Evolutionary conservation across 2,113 vertebrate genomes (phyloP), one percentile per base, ranked within the genome.

Genomic region (Odontesthes bonariensis): DNA sequence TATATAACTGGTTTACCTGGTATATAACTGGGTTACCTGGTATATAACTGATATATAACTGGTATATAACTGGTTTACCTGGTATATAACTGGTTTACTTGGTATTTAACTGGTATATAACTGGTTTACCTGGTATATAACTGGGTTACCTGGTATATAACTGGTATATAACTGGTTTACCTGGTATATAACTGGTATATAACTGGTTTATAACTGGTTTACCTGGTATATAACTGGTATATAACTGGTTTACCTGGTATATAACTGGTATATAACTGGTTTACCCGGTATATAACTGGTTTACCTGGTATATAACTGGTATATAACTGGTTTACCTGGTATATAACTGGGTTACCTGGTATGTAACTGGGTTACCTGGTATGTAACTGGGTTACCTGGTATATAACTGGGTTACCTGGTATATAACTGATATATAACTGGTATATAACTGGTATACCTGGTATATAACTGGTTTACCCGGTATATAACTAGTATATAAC

Each of bases 171-270:
- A n/a, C n/a, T n/a, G n/a, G n/a, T n/a, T 70, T 73, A 97, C 97
- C 95, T 97, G 97, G 86, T 97, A 99, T 81, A 98, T 99, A 75
- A 86, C 94, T 49, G 97, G 97, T 33, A 98, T n/a, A n/a, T n/a
- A n/a, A n/a, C n/a, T n/a, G n/a, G n/a, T n/a, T n/a, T n/a, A n/a
- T n/a, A n/a, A n/a, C n/a, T n/a, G n/a, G n/a, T n/a, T 70, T 73
- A 97, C 97, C 95, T 97, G 97, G 86, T 97, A 99, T 81, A 98
- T 99, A 75, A 86, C 94, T 49, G 97, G 97, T 33, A 98, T n/a
- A n/a, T n/a, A n/a, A n/a, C n/a, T n/a, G n/a, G n/a, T n/a, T 70
- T 73, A 97, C 97, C 95, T 97, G 97, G 86, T 97, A 99, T 81
- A 98, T 99, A 75, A 86, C 94, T 49, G 97, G 97, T 33, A 98